Evolutionary conservation across 2,888 invertebrate genomes (phyloP).

Genomic region (Helleia helle): DNA sequence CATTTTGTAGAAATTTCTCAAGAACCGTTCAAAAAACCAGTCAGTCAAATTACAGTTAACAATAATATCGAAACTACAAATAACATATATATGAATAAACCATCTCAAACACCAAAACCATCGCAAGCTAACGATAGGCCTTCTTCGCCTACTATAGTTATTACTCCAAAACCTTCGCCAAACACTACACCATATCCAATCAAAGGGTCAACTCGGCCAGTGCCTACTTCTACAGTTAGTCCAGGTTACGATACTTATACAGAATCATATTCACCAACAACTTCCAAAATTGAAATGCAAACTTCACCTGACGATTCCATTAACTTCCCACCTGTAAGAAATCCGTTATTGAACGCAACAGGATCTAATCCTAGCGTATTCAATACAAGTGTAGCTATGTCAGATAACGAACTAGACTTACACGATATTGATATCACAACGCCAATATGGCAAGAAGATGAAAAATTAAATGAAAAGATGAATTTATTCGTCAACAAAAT

Average conservation of each 20-base stretch:
- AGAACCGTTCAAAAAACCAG: constrained; percentile 66
- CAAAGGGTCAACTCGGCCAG: constrained; percentile 32
- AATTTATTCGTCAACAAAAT: constrained; percentile 88
- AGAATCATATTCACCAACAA: constrained; percentile 44
- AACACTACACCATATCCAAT: constrained; percentile 49
- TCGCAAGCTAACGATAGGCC: constrained; percentile 32
- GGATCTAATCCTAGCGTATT: constrained; percentile 62
- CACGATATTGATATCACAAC: constrained; percentile 80
- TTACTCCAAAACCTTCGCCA: constrained; percentile 79
- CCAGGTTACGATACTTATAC: constrained; percentile 42
- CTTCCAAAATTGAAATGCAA: constrained; percentile 70
- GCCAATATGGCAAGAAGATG: constrained; percentile 84
- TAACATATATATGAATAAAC: constrained; percentile 59
- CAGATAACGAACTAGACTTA: constrained; percentile 66
- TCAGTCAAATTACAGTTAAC: constrained; percentile 73
- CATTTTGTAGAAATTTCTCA: constrained; percentile 65
- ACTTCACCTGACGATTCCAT: constrained; percentile 81
- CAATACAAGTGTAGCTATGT: constrained; percentile 66
- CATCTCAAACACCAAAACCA: constrained; percentile 33
- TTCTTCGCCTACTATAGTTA: constrained; percentile 76
- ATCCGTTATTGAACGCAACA: constrained; percentile 85
- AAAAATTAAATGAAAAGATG: constrained; percentile 84
- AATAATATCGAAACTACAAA: constrained; percentile 76
- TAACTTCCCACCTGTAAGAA: constrained; percentile 89
- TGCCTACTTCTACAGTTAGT: constrained; percentile 31